Conservation (phyloP, 2,888 invertebrate species). For the Rhorus exstirpatorius region DNA sequence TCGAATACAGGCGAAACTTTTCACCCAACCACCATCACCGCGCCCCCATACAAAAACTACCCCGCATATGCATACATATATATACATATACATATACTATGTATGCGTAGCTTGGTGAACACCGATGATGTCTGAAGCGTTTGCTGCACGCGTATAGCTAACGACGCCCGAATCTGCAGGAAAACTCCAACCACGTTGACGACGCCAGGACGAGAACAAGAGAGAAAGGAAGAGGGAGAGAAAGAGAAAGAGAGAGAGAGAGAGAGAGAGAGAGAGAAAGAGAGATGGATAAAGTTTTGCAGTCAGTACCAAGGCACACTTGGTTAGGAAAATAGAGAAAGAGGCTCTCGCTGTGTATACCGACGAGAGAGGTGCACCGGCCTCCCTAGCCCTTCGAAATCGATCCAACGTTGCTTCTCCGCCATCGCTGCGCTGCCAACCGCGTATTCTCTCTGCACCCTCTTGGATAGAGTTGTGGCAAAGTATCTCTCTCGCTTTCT, state of each 20-base stretch:
- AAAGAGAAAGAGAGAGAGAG: conserved; percentile 61
- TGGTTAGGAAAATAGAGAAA: conserved; percentile 17
- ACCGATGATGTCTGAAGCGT: conserved; percentile 81
- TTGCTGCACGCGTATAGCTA: conserved; percentile 80
- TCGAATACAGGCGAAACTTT: conserved; percentile 36
- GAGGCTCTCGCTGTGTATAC: neutral
- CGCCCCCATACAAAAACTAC: conserved; percentile 51
- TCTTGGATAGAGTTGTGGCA: conserved; percentile 39
- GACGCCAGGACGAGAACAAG: conserved; percentile 69
- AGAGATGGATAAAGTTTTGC: conserved; percentile 51
- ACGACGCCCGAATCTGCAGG: conserved; percentile 69
- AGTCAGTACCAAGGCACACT: conserved; percentile 7
- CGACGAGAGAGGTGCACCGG: conserved; percentile 61
- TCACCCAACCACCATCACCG: conserved; percentile 13
- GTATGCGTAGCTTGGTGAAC: conserved; percentile 44
- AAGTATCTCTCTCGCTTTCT: conserved; percentile 25
- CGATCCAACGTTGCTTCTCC: conserved; percentile 60
- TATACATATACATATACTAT: conserved; percentile 26
- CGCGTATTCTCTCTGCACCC: conserved; percentile 42
- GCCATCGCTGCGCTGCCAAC: conserved; percentile 58
- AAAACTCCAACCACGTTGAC: conserved; percentile 69
- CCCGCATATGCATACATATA: conserved; percentile 6
- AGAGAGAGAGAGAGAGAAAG: conserved; percentile 18
- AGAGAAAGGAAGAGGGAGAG: conserved; percentile 23
- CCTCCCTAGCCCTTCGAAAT: conserved; percentile 66